Evolutionary conservation across 1,140 invertebrate species (phyloP).

Genomic region (Drosophila ambigua): DNA sequence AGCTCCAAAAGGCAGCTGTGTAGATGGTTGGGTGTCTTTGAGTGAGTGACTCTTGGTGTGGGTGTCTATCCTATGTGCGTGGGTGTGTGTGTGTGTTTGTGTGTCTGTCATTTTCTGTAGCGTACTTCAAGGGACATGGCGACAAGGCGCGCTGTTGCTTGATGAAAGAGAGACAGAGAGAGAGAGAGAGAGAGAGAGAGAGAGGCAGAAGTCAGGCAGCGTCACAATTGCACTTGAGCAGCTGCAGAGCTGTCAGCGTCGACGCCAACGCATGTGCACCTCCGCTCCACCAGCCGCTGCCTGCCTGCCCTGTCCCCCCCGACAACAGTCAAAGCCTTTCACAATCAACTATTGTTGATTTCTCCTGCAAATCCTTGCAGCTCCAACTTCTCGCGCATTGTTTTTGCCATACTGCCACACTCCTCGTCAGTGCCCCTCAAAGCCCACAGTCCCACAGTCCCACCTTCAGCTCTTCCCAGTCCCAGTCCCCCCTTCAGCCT

Average conservation of each 20-base stretch:
- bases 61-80: not conserved
- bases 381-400: conserved; percentile 55
- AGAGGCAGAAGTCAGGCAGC: not conserved
- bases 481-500: not conserved
- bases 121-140: conserved; percentile 29
- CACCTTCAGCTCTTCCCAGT: not conserved
- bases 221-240: conserved; percentile 73
- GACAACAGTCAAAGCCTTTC: conserved; percentile 51
- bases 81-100: conserved; percentile 19
- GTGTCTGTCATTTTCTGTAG: conserved; percentile 51
- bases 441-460: not conserved
- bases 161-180: not conserved
- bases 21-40: conserved; percentile 14
- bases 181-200: not conserved
- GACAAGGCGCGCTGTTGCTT: not conserved
- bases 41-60: conserved; percentile 9
- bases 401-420: conserved; percentile 25
- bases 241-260: conserved; percentile 49
- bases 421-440: not conserved
- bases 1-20: conserved; percentile 36
- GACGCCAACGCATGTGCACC: conserved; percentile 47
- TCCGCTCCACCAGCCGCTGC: conserved; percentile 1
- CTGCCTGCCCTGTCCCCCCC: not conserved
- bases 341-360: conserved; percentile 63
- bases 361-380: conserved; percentile 26